Conservation (phyloP, 2,888 invertebrate species). For the Arenicola marina region DNA sequence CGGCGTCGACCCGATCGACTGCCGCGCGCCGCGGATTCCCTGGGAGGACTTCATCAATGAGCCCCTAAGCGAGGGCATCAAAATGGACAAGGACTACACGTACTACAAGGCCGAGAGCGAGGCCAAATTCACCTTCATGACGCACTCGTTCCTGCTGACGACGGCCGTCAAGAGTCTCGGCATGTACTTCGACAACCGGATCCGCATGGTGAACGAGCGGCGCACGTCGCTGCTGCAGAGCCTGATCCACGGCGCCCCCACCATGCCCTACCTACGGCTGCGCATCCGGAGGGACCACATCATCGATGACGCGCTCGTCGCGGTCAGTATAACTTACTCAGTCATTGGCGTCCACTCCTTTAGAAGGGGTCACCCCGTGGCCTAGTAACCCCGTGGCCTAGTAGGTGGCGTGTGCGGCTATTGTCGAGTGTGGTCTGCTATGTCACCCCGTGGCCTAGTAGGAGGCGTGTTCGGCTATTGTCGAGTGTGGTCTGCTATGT, state of each 20-base stretch:
- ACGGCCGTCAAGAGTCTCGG: slow-evolving; percentile 90
- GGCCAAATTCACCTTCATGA: slow-evolving; percentile 76
- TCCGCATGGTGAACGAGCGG: slow-evolving; percentile 91
- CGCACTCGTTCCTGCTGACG: slow-evolving; percentile 86
- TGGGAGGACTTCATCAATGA: slow-evolving; percentile 94
- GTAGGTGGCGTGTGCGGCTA: no score
- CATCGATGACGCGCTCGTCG: slow-evolving; percentile 89
- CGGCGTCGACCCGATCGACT: slow-evolving; percentile 77
- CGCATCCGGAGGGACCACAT: slow-evolving; percentile 79
- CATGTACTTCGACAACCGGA: slow-evolving; percentile 90
- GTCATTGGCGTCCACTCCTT: no score
- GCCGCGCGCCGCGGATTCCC: slow-evolving; percentile 80
- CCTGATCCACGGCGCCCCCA: slow-evolving; percentile 75
- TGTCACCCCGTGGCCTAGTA: no score
- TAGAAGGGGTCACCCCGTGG: no score
- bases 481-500: no score
- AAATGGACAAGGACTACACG: slow-evolving; percentile 92
- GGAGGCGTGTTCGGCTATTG: no score
- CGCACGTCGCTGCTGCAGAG: slow-evolving; percentile 83
- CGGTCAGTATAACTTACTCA: slow-evolving; percentile 69
- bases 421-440: no score
- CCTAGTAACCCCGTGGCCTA: no score
- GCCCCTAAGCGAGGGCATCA: slow-evolving; percentile 86
- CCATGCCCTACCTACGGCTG: slow-evolving; percentile 72
- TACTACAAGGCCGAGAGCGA: slow-evolving; percentile 71